These are phyloP conservation scores for Mesoclemmys tuberculata DNA, from an alignment of 2,113 vertebrate genomes.

Conservation along the genomic window DNA sequence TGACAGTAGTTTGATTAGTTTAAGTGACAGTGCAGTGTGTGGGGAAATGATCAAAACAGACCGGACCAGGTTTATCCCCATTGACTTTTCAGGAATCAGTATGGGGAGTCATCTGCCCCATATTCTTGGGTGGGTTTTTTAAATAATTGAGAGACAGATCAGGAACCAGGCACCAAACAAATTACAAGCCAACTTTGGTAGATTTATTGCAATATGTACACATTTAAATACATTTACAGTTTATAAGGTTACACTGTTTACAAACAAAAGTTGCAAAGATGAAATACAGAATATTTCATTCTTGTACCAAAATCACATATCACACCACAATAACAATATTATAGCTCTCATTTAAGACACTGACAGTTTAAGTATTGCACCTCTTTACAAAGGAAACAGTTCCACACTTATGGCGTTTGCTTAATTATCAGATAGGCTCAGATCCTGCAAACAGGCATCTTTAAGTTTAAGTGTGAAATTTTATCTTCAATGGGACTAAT, in stretches of 20 bases:
- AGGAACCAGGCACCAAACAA: constrained; percentile 36
- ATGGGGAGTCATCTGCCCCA: neutral
- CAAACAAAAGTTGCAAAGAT: constrained; percentile 27
- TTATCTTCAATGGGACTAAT: neutral
- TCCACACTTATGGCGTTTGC: neutral
- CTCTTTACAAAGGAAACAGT: neutral
- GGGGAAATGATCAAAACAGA: neutral
- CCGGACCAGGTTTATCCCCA: neutral
- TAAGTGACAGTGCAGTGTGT: neutral
- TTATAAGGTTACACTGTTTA: constrained; percentile 27
- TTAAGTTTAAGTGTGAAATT: neutral
- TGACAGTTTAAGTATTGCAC: neutral
- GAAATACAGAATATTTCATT: constrained; percentile 49
- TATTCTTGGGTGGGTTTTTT: neutral
- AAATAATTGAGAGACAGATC: neutral
- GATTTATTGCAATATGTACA: constrained; percentile 59
- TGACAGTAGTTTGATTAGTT: neutral
- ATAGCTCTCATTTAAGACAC: constrained; percentile 34
- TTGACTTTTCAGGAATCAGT: neutral
- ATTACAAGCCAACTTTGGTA: constrained; percentile 37
- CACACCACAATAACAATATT: constrained; percentile 18
- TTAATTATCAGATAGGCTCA: neutral
- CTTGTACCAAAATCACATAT: constrained; percentile 61
- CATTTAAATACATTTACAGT: constrained; percentile 64
- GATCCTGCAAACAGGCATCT: neutral